These are phyloP conservation scores for Coendou prehensilis DNA, from an alignment of 2,797 vertebrate species.

Conservation along the genomic window DNA sequence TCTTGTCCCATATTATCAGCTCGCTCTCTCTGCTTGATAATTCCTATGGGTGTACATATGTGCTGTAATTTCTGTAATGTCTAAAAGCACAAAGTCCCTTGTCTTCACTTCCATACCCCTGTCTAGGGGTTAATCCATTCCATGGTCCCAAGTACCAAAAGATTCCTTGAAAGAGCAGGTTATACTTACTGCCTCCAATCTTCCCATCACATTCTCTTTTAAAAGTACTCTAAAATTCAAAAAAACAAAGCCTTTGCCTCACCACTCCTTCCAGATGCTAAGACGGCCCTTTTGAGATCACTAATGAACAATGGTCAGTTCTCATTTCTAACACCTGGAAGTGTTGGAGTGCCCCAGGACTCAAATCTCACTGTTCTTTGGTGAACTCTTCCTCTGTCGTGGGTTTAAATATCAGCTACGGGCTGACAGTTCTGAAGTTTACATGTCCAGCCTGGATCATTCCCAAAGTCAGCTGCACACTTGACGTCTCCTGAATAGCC, in stretches of 20 bases:
- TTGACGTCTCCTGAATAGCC: neutral
- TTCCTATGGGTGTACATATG: neutral
- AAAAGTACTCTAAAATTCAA: neutral
- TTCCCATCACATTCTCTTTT: neutral
- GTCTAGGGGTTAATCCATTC: neutral
- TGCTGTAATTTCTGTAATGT: neutral
- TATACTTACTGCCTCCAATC: neutral
- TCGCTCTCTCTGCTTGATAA: neutral
- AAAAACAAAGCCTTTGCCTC: neutral
- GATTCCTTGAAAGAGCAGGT: neutral
- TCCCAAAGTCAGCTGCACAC: neutral
- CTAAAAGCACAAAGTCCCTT: neutral
- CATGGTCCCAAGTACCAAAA: neutral
- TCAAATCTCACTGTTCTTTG: neutral
- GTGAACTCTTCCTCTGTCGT: neutral
- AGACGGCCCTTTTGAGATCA: neutral
- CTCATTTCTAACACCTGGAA: neutral
- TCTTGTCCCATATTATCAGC: neutral
- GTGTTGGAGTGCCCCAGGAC: neutral
- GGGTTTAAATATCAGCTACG: neutral
- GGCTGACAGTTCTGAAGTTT: neutral
- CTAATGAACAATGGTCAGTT: neutral
- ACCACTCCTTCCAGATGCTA: neutral
- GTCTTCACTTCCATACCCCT: neutral
- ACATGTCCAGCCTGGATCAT: neutral